Evolutionary conservation across 2,113 vertebrate species (phyloP), one percentile per base, ranked within the genome.

Genomic region (Cyanoderma ruficeps): DNA sequence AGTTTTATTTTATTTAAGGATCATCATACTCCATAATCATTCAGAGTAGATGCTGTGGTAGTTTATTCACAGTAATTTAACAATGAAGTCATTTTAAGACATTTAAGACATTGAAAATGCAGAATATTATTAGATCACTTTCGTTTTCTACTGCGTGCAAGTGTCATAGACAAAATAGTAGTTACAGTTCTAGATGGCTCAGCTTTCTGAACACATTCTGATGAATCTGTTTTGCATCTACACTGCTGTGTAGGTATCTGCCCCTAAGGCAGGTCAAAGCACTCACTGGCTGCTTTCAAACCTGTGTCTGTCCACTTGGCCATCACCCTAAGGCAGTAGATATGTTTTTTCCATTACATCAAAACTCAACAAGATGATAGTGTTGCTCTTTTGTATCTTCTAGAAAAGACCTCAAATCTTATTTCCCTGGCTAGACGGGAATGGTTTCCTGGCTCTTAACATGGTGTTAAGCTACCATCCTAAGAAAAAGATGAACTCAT

Each of bases 281-380:
- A 41, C 19, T 13, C 15, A 41, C 19, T 13, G 22, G 19, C n/a
- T 52, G 39, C 19, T 79, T 83, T 85, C 65, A 75, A 39, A 44
- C 15, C 11, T 37, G 5, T 27, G 2, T 46, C 18, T 65, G 10
- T 49, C n/a, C 23, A 15, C 1, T 0, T 46, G 25, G 52, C 9
- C 37, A 7, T 42, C 12, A 6, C 35, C 19, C n/a, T 57, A 41
- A 24, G 16, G 28, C 46, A 87, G 15, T 35, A n/a, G 15, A 33
- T 15, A 28, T 1, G 10, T 6, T 7, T 81, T 69, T 74, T 61
- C 21, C 25, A 39, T 3, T 17, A 65, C 27, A 52, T 21, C 25
- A 72, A 52, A 93, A 44, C 13, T 69, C 55, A 61, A 13, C 13
- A 50, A 69, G 24, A 35, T 10, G 4, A 46, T 24, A 30, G 1